These are phyloP conservation scores for Tridacna gigas DNA, from an alignment of 2,888 invertebrate species.

Conservation along the genomic window DNA sequence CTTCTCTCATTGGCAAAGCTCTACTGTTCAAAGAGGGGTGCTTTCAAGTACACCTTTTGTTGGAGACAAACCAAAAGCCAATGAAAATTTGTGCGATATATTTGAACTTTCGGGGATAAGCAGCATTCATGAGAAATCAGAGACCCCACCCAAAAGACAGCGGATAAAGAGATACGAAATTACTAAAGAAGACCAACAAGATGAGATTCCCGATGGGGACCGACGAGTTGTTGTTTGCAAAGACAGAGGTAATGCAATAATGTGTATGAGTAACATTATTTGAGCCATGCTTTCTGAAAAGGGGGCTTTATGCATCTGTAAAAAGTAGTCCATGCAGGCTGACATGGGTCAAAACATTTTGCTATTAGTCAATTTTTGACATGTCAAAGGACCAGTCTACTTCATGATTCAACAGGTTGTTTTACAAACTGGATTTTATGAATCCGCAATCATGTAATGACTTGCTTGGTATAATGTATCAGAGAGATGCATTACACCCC, in stretches of 20 bases:
- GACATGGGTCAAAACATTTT: no score
- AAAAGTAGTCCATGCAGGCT: no score
- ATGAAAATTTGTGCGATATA: neutral
- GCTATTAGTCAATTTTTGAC: no score
- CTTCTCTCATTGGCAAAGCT: neutral
- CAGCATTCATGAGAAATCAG: neutral
- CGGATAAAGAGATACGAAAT: neutral
- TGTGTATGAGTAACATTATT: no score
- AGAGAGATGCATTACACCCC: no score
- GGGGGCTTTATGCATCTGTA: no score
- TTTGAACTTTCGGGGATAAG: neutral
- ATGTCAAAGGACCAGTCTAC: no score
- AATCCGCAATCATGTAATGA: no score
- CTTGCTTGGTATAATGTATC: no score
- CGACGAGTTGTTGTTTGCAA: neutral
- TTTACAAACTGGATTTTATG: no score
- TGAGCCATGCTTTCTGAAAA: no score
- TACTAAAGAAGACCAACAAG: neutral
- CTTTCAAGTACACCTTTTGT: neutral
- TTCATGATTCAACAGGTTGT: no score
- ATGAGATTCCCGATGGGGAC: neutral
- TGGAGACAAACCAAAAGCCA: neutral
- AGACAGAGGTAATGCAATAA: neutral
- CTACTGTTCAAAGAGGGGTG: neutral
- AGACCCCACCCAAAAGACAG: neutral